Conservation (phyloP, 2,888 invertebrate genomes). For the Brachycybe producta region DNA sequence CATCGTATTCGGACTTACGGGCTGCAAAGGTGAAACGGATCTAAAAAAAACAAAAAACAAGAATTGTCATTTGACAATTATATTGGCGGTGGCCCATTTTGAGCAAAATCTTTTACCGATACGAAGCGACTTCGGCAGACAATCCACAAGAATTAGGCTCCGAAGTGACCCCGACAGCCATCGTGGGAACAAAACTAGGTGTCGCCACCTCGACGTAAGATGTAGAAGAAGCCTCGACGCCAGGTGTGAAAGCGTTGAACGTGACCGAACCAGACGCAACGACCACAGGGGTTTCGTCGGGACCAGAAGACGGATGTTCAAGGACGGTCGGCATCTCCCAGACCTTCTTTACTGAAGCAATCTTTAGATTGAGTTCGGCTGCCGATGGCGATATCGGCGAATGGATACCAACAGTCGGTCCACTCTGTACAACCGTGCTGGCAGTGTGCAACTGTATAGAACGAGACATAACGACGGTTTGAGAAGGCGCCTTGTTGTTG, state of each 20-base stretch:
- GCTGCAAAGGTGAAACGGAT: conserved; percentile 2
- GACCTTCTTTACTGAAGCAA: conserved; percentile 78
- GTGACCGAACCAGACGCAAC: not conserved
- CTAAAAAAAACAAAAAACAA: conserved; percentile 1
- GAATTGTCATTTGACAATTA: not conserved
- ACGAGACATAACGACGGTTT: conserved; percentile 32
- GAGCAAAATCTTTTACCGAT: too few relatives aligned
- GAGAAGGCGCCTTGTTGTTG: conserved; percentile 25
- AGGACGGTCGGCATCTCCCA: conserved; percentile 47
- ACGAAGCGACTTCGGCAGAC: too few relatives aligned
- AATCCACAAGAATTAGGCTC: too few relatives aligned
- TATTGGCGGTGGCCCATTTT: too few relatives aligned
- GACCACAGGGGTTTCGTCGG: not conserved
- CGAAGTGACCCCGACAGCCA: too few relatives aligned
- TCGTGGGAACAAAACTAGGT: too few relatives aligned
- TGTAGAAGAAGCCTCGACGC: conserved; percentile 2
- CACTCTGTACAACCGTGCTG: conserved; percentile 17
- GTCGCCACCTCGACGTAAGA: too few relatives aligned
- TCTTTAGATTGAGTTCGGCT: conserved; percentile 84
- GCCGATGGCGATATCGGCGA: conserved; percentile 66
- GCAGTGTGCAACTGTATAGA: conserved; percentile 20
- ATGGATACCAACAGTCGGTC: conserved; percentile 36
- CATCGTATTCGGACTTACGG: conserved; percentile 6
- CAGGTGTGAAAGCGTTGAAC: conserved; percentile 13
- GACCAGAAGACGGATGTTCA: conserved; percentile 26